phyloP scores from a whole-genome alignment of 1,140 invertebrate species.

The Oscheius sp. region DNA sequence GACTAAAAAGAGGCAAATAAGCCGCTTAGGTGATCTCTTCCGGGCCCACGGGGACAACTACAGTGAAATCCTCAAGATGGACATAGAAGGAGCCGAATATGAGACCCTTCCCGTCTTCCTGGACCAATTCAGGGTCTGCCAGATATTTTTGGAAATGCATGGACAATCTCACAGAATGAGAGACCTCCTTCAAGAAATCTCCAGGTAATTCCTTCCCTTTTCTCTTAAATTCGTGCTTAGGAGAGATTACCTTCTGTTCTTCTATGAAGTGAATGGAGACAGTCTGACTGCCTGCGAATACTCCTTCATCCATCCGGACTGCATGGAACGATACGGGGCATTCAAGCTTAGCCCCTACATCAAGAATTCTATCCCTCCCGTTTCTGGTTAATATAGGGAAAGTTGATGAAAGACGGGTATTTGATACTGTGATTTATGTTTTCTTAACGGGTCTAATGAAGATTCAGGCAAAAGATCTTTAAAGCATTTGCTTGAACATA shows the following conservation, averaged over 20 bases:
- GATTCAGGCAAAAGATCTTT: too few species aligned
- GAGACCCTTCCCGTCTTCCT: not conserved
- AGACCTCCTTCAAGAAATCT: not conserved
- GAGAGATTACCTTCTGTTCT: constrained; percentile 8
- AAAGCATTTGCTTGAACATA: too few species aligned
- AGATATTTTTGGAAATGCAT: constrained; percentile 18
- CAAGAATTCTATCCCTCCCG: too few species aligned
- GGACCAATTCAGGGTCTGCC: not conserved
- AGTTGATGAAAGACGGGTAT: too few species aligned
- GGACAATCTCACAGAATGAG: constrained; percentile 5
- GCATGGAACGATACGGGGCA: constrained; percentile 7
- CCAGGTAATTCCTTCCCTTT: not conserved
- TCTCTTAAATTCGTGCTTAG: not conserved
- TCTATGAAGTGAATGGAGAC: constrained; percentile 20
- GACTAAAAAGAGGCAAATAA: not conserved
- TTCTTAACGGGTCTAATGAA: too few species aligned
- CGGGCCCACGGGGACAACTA: not conserved
- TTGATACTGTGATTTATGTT: too few species aligned
- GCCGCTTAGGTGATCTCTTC: not conserved
- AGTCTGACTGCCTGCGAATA: constrained; percentile 15
- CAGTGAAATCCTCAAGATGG: constrained; percentile 21
- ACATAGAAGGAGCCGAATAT: constrained; percentile 25
- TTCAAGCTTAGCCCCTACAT: not conserved
- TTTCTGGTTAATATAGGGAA: too few species aligned
- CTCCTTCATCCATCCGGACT: constrained; percentile 11